Evolutionary conservation across 1,140 invertebrate genomes (phyloP).

Genomic region (Palaemon carinicauda): DNA sequence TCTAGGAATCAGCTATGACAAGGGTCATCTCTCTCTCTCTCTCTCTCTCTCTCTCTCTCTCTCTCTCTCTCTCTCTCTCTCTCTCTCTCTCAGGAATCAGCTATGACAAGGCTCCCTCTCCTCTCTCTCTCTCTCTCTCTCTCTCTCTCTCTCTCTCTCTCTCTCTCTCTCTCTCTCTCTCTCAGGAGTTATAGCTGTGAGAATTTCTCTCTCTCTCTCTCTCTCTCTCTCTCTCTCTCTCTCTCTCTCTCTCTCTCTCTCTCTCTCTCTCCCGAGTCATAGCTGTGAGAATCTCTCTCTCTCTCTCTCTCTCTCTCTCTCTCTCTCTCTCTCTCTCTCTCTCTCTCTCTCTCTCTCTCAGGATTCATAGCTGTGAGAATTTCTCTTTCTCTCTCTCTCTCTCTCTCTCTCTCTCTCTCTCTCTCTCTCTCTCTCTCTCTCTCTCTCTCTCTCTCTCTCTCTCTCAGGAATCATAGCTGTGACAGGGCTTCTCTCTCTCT

Average conservation of each 20-base stretch:
- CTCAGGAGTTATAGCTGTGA: no score
- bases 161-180: neutral
- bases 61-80: neutral
- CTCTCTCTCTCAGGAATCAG: neutral
- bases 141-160: neutral
- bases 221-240: no score
- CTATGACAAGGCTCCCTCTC: neutral
- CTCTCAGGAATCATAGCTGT: no score
- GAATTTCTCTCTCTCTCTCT: no score
- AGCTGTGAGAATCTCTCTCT: no score
- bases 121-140: neutral
- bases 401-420: no score
- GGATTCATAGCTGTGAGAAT: neutral
- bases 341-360: neutral
- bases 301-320: neutral
- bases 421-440: no score
- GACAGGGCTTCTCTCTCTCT: slow-evolving; percentile 5
- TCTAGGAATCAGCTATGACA: no score
- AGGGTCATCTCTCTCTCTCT: neutral
- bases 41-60: neutral
- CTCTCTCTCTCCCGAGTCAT: no score
- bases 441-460: slow-evolving; percentile 3
- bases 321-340: neutral
- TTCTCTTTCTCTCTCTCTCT: no score
- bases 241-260: no score